Base-by-base conservation (phyloP, 2,113 vertebrate genomes). In the Furnarius figulus region DNA sequence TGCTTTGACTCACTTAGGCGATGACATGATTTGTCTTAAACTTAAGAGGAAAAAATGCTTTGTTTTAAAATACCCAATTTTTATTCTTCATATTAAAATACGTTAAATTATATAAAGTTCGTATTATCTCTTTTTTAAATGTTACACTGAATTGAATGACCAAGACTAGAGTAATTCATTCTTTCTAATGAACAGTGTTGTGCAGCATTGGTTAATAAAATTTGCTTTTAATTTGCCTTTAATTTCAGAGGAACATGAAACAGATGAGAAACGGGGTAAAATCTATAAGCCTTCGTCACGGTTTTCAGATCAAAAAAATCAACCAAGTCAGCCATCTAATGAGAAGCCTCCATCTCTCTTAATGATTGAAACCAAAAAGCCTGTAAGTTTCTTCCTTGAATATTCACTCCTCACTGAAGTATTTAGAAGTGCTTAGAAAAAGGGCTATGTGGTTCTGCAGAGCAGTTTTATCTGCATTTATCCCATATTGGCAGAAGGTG, bases 241-340 rank as follows among this genome's bases (percentile, higher is more conserved):
- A 91, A 96, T 97, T 98, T 93, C 97, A 99, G 99, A 99, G 78
- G 99, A 99, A 97, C 95, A 98, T 79, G 98, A 98, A 93, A 97
- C 98, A 39, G 99, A 99, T 98, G 99, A 99, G 12, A 99, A 99
- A 97, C 98, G 96, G 97, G 99, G 99, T 93, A 99, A 99, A 98
- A 98, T 99, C 85, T 99, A 99, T 97, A 99, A 99, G 85, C 99
- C 99, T 46, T 99, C 99, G 33, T 99, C 99, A 53, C 98, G 99
- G 75, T 98, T 99, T 97, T 98, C 98, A 73, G 99, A 99, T 97
- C 98, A 95, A 98, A 99, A 99, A 98, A 98, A 95, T 92, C 99
- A 97, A 83, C 99, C 95, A 97, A 99, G 63, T 97, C 99, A 98
- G 62, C 97, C 98, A 37, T 98, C 97, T 62, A 98, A 96, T 95